These are phyloP conservation scores for Acholoe squamosa DNA, from an alignment of 2,888 invertebrate genomes.

Conservation along the genomic window DNA sequence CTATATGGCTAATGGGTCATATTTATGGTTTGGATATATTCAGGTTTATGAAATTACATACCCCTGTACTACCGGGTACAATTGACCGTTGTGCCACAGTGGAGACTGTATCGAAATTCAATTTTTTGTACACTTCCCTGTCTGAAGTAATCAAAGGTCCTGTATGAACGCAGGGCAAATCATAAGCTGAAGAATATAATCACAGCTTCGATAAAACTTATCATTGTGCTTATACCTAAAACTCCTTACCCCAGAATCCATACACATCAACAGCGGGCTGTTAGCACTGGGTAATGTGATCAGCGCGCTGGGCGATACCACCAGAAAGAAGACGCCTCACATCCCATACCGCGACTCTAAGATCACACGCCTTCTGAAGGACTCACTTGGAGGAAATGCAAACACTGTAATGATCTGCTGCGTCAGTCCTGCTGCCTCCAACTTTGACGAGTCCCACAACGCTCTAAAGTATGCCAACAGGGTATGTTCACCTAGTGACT, in stretches of 20 bases:
- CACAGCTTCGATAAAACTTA: too few species aligned
- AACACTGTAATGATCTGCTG: conserved; percentile 84
- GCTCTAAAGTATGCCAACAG: conserved; percentile 83
- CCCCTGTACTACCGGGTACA: too few species aligned
- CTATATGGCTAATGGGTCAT: too few species aligned
- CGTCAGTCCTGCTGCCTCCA: conserved; percentile 82
- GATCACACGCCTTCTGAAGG: conserved; percentile 83
- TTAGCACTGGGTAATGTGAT: conserved; percentile 83
- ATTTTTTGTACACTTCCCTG: too few species aligned
- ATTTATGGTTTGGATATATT: too few species aligned
- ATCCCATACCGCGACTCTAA: conserved; percentile 83
- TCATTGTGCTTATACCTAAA: too few species aligned
- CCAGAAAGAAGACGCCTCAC: conserved; percentile 81
- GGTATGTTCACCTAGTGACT: conserved; percentile 73
- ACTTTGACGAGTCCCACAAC: conserved; percentile 83
- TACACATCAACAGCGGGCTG: conserved; percentile 83
- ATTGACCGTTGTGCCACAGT: too few species aligned
- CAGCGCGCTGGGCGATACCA: conserved; percentile 82
- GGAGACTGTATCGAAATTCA: too few species aligned
- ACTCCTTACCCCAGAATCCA: conserved; percentile 79
- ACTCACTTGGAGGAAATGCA: conserved; percentile 83
- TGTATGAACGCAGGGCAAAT: too few species aligned
- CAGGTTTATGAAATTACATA: too few species aligned
- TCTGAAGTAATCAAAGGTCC: too few species aligned
- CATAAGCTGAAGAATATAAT: too few species aligned